Evolutionary conservation across 1,140 invertebrate species (phyloP).

Genomic region (Pseudomyrmex gracilis): DNA sequence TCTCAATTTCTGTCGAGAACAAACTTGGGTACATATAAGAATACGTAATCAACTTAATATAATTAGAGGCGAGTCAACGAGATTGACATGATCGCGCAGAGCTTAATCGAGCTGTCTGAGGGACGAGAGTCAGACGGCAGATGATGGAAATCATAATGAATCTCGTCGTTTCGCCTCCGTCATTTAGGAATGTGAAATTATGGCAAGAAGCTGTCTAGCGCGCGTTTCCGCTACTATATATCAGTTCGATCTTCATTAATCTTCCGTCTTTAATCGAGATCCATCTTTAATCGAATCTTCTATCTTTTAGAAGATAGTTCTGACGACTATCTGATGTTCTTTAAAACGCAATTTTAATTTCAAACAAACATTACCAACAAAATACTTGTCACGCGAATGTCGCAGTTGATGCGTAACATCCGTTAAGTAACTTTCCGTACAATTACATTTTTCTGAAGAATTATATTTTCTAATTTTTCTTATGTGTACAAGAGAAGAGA

Average conservation of each 20-base stretch:
- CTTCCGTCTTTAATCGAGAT: constrained; percentile 36
- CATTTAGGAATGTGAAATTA: constrained; percentile 54
- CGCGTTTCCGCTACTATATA: constrained; percentile 44
- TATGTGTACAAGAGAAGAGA: no score
- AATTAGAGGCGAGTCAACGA: constrained; percentile 56
- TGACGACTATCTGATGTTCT: constrained; percentile 21
- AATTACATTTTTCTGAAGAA: no score
- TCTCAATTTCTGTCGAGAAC: not conserved
- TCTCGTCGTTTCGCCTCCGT: constrained; percentile 55
- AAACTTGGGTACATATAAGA: constrained; percentile 43
- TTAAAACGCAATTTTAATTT: constrained; percentile 25
- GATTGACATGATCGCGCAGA: constrained; percentile 48
- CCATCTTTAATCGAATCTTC: constrained; percentile 22
- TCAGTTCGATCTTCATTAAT: constrained; percentile 61
- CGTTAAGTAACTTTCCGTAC: constrained; percentile 65
- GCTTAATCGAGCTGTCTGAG: constrained; percentile 58
- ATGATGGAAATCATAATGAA: constrained; percentile 61
- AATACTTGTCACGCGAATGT: not conserved
- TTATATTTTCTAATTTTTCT: no score
- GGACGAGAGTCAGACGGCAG: constrained; percentile 58
- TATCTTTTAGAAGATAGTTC: not conserved
- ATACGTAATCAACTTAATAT: constrained; percentile 57
- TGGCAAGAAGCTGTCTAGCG: constrained; percentile 51
- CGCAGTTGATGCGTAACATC: not conserved
- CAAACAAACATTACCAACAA: no score